phyloP scores from a whole-genome alignment of 2,113 vertebrate genomes.

The Leptobrachium leishanense region DNA sequence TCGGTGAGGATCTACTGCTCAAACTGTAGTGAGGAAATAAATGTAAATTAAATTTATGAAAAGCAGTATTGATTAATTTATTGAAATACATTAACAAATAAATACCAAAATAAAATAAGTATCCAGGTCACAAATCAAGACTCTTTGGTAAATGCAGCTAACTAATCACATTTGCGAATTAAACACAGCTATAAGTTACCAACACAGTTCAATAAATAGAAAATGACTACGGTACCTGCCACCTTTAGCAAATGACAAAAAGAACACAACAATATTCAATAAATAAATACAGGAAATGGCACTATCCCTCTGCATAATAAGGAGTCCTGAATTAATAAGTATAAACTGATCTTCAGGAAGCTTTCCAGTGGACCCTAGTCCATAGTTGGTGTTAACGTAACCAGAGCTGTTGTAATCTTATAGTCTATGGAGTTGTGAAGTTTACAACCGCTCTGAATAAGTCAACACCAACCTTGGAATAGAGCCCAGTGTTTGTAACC shows the following conservation, averaged over 20 bases:
- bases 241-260: constrained; percentile 46
- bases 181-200: constrained; percentile 26
- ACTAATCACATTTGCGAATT: constrained; percentile 50
- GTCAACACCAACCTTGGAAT: no score
- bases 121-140: constrained; percentile 52
- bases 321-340: no score
- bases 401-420: no score
- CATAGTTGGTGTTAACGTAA: no score
- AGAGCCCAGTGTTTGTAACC: no score
- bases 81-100: constrained; percentile 50
- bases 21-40: constrained; percentile 21
- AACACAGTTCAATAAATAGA: constrained; percentile 12
- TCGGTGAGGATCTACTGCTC: no score
- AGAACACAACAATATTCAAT: constrained; percentile 43
- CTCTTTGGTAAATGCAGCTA: constrained; percentile 70
- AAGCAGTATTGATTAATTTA: constrained; percentile 47
- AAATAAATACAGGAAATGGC: no score
- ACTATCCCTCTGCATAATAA: no score
- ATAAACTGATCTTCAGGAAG: no score
- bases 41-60: constrained; percentile 66
- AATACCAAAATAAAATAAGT: constrained; percentile 48
- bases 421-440: no score
- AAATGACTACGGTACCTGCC: neutral
- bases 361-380: no score
- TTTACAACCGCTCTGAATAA: no score